Base-by-base conservation (phyloP, 1,140 invertebrate species). In the Brachionus asplanchnoidis region DNA sequence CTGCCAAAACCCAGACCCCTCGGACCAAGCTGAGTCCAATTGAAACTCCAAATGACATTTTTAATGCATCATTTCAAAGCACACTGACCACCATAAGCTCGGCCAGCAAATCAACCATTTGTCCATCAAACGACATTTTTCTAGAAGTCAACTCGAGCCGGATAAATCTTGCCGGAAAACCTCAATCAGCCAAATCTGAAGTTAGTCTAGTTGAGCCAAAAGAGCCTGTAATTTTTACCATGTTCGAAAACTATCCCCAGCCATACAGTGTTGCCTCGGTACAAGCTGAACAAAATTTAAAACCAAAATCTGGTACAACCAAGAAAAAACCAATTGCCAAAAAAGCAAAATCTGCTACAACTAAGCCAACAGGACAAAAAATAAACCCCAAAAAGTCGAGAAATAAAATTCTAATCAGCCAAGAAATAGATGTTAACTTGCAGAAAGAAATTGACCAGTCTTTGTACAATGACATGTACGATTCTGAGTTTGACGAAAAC, bases 231-330 rank as follows among this genome's bases (percentile, higher is more conserved):
- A 77, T 77, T 44, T 36, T 20, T 2, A 77, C 73, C 2, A 77
- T 77, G 73, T 77, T 77, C 20, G 73, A 77, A 50, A 28, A 28
- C 11, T 77, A 50, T 12, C 73, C 73, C 7, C 73, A 77, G 20
- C 73, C 73, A 14, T 77, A 36, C 17, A 50, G 2, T 50, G 68
- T 42, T 17, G 14, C 68, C 1, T 42, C 32, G 11, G 28, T 73
- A 42, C 14, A 73, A 42, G 8, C n/a, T 17, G 40, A 73, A 73
- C 11, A 40, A 40, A 42, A 17, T 4, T 17, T 23, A 42, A 73
- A 73, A 12, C 68, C 68, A 17, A 73, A 73, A 20, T 73, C 68
- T 42, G n/a, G 68, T 17, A 42, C 36, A 17, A 17, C 20, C 42
- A 44, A 46, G n/a, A 20, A 50, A 46, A 77, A 77, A 77, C 0